Evolutionary conservation across 1,140 invertebrate species (phyloP).

Genomic region (Drosophila azteca): DNA sequence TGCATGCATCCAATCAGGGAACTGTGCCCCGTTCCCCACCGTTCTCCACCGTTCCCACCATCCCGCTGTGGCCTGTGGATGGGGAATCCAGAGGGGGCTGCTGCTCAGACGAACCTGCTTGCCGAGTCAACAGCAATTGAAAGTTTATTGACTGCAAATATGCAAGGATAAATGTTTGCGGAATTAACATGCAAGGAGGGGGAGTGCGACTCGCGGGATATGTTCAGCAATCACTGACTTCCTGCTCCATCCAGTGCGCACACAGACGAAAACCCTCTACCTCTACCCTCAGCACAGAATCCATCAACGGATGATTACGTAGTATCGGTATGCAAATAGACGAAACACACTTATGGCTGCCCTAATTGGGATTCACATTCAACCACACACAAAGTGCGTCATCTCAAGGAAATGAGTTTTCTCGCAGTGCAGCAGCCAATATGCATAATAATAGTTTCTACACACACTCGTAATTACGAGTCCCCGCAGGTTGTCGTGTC

Average conservation of each 20-base stretch:
- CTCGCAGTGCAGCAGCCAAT: slow-evolving; percentile 39
- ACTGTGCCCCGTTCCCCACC: too few species aligned
- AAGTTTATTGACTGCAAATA: slow-evolving; percentile 70
- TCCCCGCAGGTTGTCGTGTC: too few species aligned
- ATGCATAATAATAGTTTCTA: slow-evolving; percentile 69
- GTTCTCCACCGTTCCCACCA: too few species aligned
- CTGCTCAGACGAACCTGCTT: slow-evolving; percentile 14
- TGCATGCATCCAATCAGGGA: slow-evolving; percentile 38
- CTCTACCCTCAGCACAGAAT: slow-evolving; percentile 8
- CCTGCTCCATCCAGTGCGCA: too few species aligned
- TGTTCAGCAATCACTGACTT: neutral
- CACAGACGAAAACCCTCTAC: too few species aligned
- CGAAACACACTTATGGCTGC: slow-evolving; percentile 6
- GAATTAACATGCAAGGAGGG: slow-evolving; percentile 19
- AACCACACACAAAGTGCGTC: slow-evolving; percentile 15
- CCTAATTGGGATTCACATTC: slow-evolving; percentile 36
- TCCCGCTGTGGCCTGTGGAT: too few species aligned
- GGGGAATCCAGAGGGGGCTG: too few species aligned
- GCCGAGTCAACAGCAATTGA: slow-evolving; percentile 65
- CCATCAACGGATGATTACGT: slow-evolving; percentile 39
- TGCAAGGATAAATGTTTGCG: slow-evolving; percentile 37
- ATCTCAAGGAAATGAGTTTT: slow-evolving; percentile 57
- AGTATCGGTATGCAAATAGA: slow-evolving; percentile 15
- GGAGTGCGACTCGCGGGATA: neutral
- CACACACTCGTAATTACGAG: slow-evolving; percentile 15